Evolutionary conservation across 2,888 invertebrate genomes (phyloP).

Genomic region (Cremastinae sp.): DNA sequence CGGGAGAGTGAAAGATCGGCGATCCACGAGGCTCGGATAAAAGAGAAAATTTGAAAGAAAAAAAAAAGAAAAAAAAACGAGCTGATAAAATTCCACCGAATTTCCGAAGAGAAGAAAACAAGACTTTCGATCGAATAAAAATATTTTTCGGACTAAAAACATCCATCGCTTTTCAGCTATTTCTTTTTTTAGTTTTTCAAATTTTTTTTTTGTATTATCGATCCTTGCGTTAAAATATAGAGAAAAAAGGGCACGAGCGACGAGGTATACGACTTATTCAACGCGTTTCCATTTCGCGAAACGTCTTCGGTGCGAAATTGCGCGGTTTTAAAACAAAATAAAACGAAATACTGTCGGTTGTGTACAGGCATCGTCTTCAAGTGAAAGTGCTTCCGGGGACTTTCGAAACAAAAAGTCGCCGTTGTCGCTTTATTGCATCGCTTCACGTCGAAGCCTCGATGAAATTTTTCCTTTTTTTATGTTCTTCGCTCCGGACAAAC

Average conservation of each 20-base stretch:
- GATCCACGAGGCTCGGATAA: not conserved
- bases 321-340: slow-evolving; percentile 18
- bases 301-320: slow-evolving; percentile 28
- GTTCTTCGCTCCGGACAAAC: not conserved
- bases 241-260: not conserved
- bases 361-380: slow-evolving; percentile 46
- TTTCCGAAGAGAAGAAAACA: no score
- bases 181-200: slow-evolving; percentile 2
- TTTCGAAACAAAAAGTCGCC: slow-evolving; percentile 54
- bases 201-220: not conserved
- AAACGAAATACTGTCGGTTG: not conserved
- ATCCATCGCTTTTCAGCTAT: not conserved
- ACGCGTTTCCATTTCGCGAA: slow-evolving; percentile 45
- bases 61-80: not conserved
- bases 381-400: slow-evolving; percentile 60
- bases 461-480: slow-evolving; percentile 5
- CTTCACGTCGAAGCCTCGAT: not conserved
- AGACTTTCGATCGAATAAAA: not conserved
- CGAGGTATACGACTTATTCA: slow-evolving; percentile 40
- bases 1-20: slow-evolving; percentile 45
- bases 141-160: not conserved
- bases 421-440: slow-evolving; percentile 34
- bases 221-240: slow-evolving; percentile 19
- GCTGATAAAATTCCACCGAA: not conserved
- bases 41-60: not conserved